Base-by-base conservation (phyloP, 2,888 invertebrate genomes). In the Hesperia comma region DNA sequence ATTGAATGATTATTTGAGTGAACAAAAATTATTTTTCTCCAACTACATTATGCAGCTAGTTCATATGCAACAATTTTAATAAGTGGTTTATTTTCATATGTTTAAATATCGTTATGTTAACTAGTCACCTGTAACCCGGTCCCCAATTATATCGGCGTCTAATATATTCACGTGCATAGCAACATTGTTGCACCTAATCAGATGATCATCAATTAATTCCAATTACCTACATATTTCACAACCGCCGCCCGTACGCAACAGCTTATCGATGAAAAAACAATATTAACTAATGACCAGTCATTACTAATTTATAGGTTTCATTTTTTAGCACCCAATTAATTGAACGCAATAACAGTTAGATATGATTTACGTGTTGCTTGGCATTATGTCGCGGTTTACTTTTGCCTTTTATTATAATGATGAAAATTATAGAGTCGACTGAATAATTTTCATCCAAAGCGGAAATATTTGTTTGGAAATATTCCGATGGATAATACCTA, bases 161-260 rank as follows among this genome's bases (percentile, higher is more conserved):
- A 61, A 63, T 62, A 21, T 33, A 62, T 63, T 63, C 55, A 55
- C 43, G 40, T 15, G 51, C 62, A 26, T 32, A 53, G 56, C 55
- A 63, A 63, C 62, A 55, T 3, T 55, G 62, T 43, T 43, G 62
- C 62, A 26, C 12, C 32, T 63, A 53, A 63, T 63, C 62, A 6
- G 15, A 32, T 55, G 62, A 63, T 63, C 55, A 33, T 8, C n/a
- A 55, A 63, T 63, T 56, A 63, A 56, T 56, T 63, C 43, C 33
- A 49, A 55, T 62, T 54, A 33, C 8, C 37, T 26, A 56, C 8
- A 46, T 26, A 56, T 56, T 63, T 19, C 14, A 33, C 56, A 56
- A 46, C 37, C 12, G 37, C 37, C 37, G 15, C 2, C 43, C 1
- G 41, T 46, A 46, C 43, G 8, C 43, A 46, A 15, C 7, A 46